Evolutionary conservation across 2,113 vertebrate genomes (phyloP).

Genomic region (Bombycilla garrulus): DNA sequence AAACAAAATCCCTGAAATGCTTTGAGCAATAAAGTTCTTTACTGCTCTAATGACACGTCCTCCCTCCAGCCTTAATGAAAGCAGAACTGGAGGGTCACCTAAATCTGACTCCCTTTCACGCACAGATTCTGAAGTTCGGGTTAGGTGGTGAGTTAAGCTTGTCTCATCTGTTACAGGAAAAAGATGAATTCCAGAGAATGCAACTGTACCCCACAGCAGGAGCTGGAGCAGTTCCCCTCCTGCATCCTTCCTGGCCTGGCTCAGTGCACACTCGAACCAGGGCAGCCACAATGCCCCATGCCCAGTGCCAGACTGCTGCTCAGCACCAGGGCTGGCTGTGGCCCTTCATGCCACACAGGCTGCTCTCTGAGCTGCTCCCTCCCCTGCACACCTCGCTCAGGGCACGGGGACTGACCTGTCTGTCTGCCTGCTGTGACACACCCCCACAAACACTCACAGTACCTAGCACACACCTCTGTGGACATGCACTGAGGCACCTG

Average conservation of each 20-base stretch:
- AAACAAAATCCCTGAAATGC: background rate
- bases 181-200: background rate
- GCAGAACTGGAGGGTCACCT: background rate
- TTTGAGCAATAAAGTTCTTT: background rate
- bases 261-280: background rate
- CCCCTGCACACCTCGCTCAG: background rate
- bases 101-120: background rate
- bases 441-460: rapidly evolving
- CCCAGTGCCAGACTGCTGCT: background rate
- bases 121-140: background rate
- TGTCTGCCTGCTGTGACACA: background rate
- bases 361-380: background rate
- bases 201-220: background rate
- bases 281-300: rapidly evolving
- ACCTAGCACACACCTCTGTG: rapidly evolving
- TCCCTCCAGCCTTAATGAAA: background rate
- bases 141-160: background rate
- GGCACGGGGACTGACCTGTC: rapidly evolving
- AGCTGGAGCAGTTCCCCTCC: rapidly evolving
- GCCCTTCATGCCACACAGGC: rapidly evolving
- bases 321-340: rapidly evolving
- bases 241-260: background rate
- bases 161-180: background rate
- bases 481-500: background rate
- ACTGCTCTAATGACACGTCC: background rate